These are phyloP conservation scores for Brevipalpus yothersi DNA, from an alignment of 1,140 invertebrate species.

Conservation along the genomic window DNA sequence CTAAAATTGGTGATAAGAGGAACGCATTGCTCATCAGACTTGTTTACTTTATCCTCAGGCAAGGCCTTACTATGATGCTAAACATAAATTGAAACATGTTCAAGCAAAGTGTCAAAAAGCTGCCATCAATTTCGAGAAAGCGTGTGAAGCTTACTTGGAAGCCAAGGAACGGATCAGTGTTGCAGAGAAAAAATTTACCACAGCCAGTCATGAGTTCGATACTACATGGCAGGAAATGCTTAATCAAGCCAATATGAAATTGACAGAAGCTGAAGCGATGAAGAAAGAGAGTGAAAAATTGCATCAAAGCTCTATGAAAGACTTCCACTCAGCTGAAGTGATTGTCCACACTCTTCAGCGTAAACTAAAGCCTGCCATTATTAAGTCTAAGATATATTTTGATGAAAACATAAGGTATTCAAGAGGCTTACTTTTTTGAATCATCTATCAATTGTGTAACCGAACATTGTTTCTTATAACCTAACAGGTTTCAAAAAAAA, in stretches of 20 bases:
- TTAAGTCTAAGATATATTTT: slow-evolving; percentile 39
- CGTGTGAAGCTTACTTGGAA: slow-evolving; percentile 66
- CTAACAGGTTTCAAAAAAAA: slow-evolving; percentile 17
- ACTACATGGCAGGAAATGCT: slow-evolving; percentile 95
- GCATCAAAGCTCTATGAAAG: slow-evolving; percentile 42
- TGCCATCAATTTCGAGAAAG: slow-evolving; percentile 68
- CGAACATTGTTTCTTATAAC: not conserved
- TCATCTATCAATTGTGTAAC: not conserved
- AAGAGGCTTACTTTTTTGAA: not conserved
- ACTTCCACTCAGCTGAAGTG: slow-evolving; percentile 12
- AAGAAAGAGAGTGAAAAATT: slow-evolving; percentile 61
- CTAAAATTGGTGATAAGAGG: too few species aligned
- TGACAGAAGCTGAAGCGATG: slow-evolving; percentile 75
- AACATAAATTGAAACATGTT: slow-evolving; percentile 32
- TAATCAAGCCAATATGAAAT: slow-evolving; percentile 76
- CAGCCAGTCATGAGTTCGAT: slow-evolving; percentile 40
- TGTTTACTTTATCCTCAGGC: slow-evolving; percentile 56
- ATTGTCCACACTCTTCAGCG: slow-evolving; percentile 41
- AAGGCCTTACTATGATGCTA: slow-evolving; percentile 65
- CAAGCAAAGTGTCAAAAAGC: slow-evolving; percentile 63
- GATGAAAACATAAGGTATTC: slow-evolving; percentile 21
- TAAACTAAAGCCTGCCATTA: slow-evolving; percentile 43
- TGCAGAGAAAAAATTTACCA: slow-evolving; percentile 63
- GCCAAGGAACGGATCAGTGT: slow-evolving; percentile 81
- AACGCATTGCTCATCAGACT: not conserved